Percentiles rank a stretch among this genome's conserved stretches.
Evolutionary conservation across 2,113 vertebrate genomes (phyloP).

Genomic region (mouse (Mus musculus)): DNA sequence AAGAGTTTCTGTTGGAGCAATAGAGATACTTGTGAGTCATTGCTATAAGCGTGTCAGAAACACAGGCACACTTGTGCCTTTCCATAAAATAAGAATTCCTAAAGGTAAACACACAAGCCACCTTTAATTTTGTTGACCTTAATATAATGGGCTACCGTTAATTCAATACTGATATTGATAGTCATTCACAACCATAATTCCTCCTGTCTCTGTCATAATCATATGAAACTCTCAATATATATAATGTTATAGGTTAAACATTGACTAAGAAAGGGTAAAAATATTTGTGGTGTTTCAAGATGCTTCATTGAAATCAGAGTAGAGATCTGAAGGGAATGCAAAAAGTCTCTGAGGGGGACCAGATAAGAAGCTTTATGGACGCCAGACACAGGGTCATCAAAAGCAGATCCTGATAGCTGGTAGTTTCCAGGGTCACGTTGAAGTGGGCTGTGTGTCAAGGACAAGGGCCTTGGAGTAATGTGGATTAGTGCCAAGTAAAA

Average conservation of each 20-base stretch:
- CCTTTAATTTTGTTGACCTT: not conserved
- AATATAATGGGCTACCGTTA: not conserved
- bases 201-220: not conserved
- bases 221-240: not conserved
- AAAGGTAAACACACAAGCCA: too few relatives aligned
- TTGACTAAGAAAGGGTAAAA: not conserved
- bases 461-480: rapidly evolving
- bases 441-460: not conserved
- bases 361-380: not conserved
- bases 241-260: too few relatives aligned
- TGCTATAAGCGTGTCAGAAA: not conserved
- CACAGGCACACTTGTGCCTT: not conserved
- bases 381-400: not conserved
- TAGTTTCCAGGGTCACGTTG: not conserved
- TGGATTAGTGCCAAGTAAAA: not conserved
- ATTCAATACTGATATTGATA: not conserved
- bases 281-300: too few relatives aligned
- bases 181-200: not conserved
- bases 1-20: not conserved
- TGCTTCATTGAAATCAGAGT: not conserved
- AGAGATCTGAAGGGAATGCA: not conserved
- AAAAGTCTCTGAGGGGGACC: not conserved
- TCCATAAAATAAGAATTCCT: not conserved
- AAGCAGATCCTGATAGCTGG: not conserved
- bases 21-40: not conserved